Percentiles rank a stretch among this genome's conserved stretches.
These are phyloP conservation scores for Seriola quinqueradiata DNA, from an alignment of 2,113 vertebrate genomes.

Conservation along the genomic window DNA sequence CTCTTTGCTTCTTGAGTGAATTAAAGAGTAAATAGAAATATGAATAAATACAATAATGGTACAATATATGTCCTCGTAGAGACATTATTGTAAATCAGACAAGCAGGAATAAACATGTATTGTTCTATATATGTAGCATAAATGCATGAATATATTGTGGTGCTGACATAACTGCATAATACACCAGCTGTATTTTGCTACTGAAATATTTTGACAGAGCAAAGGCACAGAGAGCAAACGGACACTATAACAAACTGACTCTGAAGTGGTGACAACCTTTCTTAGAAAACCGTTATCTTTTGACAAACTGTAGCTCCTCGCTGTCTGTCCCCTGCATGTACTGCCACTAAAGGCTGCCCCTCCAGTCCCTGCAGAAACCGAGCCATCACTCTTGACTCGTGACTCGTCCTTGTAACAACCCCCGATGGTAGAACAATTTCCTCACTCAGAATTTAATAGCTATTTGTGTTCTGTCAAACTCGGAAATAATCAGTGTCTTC, in stretches of 20 bases:
- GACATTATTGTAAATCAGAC: not conserved
- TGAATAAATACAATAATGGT: not conserved
- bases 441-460: slow-evolving; percentile 24
- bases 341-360: not conserved
- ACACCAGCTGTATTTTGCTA: not conserved
- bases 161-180: not conserved
- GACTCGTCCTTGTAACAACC: not conserved
- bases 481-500: slow-evolving; percentile 5
- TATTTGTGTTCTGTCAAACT: not conserved
- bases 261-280: slow-evolving; percentile 6
- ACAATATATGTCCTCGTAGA: not conserved
- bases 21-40: not conserved
- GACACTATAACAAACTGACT: slow-evolving; percentile 16
- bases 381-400: not conserved
- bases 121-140: not conserved
- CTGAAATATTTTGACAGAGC: not conserved
- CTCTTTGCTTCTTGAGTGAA: not conserved
- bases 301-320: slow-evolving; percentile 1
- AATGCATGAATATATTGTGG: not conserved
- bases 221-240: not conserved
- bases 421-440: not conserved
- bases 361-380: not conserved
- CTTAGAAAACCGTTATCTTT: slow-evolving; percentile 10
- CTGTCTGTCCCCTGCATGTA: not conserved
- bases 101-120: not conserved